Evolutionary conservation across 53 echinoderm and acorn worm species (phyloP), one percentile per base, ranked within the genome.

Genomic region (Hippasteria phrygiana): DNA sequence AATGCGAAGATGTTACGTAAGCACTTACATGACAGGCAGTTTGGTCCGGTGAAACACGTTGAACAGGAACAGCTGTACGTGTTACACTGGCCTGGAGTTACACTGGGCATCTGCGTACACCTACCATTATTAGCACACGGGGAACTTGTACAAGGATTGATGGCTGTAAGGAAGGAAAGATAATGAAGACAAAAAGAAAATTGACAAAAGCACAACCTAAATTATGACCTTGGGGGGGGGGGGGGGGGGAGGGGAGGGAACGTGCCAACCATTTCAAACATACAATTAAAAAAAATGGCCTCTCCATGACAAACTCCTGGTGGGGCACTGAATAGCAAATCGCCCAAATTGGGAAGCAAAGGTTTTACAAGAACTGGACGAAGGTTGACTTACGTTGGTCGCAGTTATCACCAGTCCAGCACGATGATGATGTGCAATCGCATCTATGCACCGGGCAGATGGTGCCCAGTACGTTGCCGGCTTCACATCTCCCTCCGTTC

Each of bases 1-100:
- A n/a, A n/a, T n/a, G n/a, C n/a, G n/a, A n/a, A n/a, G n/a, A n/a
- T n/a, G n/a, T n/a, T n/a, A n/a, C n/a, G n/a, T n/a, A n/a, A n/a
- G n/a, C n/a, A 63, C 97, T 93, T 90, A 96, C 97, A 75, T 75
- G 95, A 93, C 41, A 78, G 93, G 56, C 97, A 96, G 74, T 91
- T 84, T 43, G 63, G 18, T 41, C 93, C 97, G 12, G 87, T 77
- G 40, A 86, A 94, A 35, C 94, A 94, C 11, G 84, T 74, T 5
- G 93, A 88, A 31, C 97, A 96, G 41, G 89, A 36, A 65, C 97
- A 96, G 5, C 88, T 88, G 48, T 88, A 95, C 28, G 73, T 72
- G 18, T 80, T 89, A 40, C 97, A 96, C 66, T 90, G 80, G 0
- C 92, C 96, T 1, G 94, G 92, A 1, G 31, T 40, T 4, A 28